phyloP scores from a whole-genome alignment of 2,888 invertebrate genomes.

The Notodonta dromedarius region DNA sequence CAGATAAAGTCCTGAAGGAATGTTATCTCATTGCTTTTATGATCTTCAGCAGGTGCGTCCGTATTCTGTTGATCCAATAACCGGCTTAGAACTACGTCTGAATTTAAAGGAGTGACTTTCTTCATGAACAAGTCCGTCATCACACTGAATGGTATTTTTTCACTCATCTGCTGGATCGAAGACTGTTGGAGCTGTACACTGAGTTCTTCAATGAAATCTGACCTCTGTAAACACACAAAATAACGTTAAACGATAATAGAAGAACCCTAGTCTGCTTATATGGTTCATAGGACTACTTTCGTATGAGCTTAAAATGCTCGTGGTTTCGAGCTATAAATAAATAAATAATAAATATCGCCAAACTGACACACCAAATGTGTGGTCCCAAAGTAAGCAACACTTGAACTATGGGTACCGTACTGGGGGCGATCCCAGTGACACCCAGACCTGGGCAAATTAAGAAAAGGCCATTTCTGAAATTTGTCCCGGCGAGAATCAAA shows the following conservation, averaged over 20 bases:
- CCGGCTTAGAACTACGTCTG: slow-evolving; percentile 40
- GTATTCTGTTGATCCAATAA: slow-evolving; percentile 46
- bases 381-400: no score
- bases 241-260: not conserved
- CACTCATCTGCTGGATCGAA: slow-evolving; percentile 51
- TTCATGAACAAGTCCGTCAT: slow-evolving; percentile 47
- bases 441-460: no score
- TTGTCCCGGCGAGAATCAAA: no score
- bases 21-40: slow-evolving; percentile 41
- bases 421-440: no score
- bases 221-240: slow-evolving; percentile 55
- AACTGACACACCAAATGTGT: no score
- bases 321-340: no score
- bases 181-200: slow-evolving; percentile 45
- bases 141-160: slow-evolving; percentile 45
- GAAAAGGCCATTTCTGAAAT: no score
- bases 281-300: not conserved
- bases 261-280: not conserved
- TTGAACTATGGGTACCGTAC: no score
- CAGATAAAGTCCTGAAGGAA: slow-evolving; percentile 55
- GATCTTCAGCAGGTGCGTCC: slow-evolving; percentile 23
- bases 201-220: slow-evolving; percentile 60
- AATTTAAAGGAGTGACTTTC: slow-evolving; percentile 44
- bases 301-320: not conserved
- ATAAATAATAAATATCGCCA: no score